Evolutionary conservation across 1,140 invertebrate species (phyloP).

Genomic region (Euwallacea fornicatus): DNA sequence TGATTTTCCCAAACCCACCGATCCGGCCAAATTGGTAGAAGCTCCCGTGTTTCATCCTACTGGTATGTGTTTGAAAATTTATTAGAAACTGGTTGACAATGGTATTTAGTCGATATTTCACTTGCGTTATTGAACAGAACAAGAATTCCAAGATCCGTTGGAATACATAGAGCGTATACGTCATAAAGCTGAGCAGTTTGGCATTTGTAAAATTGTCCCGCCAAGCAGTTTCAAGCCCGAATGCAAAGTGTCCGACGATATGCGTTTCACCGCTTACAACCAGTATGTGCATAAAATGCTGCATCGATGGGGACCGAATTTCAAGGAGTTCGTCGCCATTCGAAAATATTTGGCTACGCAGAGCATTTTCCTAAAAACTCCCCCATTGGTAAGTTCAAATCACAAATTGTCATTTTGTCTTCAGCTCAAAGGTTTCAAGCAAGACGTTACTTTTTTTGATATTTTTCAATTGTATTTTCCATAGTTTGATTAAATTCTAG

Average conservation of each 20-base stretch:
- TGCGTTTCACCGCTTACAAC: conserved; percentile 81
- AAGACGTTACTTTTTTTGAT: too few relatives aligned
- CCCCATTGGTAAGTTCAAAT: conserved; percentile 66
- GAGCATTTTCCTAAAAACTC: conserved; percentile 72
- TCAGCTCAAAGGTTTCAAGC: too few relatives aligned
- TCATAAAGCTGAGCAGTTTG: conserved; percentile 76
- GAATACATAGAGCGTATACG: conserved; percentile 86
- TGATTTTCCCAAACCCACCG: conserved; percentile 58
- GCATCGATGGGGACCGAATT: conserved; percentile 86
- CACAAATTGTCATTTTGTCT: too few relatives aligned
- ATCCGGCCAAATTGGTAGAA: conserved; percentile 68
- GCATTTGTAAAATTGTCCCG: conserved; percentile 88
- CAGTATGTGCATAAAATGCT: conserved; percentile 91
- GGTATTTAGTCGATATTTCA: not conserved
- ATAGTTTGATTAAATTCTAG: conserved; percentile 50
- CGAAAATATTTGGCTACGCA: conserved; percentile 80
- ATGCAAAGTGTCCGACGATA: conserved; percentile 83
- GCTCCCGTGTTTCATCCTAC: conserved; percentile 82
- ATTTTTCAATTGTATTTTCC: conserved; percentile 14
- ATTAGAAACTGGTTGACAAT: not conserved
- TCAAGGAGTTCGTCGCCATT: conserved; percentile 84
- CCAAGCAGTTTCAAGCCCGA: conserved; percentile 85
- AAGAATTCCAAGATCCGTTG: conserved; percentile 88
- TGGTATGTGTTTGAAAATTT: conserved; percentile 55
- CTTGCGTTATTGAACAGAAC: conserved; percentile 54